These are phyloP conservation scores for Rostratula benghalensis DNA, from an alignment of 2,113 vertebrate species.

Conservation along the genomic window DNA sequence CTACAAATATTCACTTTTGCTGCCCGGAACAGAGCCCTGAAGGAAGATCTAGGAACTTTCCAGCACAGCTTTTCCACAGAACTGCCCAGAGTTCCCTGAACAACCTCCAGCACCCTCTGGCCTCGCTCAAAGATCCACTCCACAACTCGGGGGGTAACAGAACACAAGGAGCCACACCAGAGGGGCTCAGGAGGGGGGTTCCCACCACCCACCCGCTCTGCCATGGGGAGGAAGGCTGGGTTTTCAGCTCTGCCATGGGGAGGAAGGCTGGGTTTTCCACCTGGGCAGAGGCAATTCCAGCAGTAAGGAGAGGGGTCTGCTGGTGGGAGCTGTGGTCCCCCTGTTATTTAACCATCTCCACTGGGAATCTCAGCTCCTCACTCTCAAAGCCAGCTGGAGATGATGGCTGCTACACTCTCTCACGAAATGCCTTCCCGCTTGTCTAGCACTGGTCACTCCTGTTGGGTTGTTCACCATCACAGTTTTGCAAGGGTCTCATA, in stretches of 20 bases:
- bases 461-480: slow-evolving; percentile 3
- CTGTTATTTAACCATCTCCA: slow-evolving; percentile 1
- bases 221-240: neutral
- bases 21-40: neutral
- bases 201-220: neutral
- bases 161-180: neutral
- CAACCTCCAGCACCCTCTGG: neutral
- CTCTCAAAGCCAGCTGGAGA: neutral
- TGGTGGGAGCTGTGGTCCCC: neutral
- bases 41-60: neutral
- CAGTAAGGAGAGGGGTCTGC: neutral
- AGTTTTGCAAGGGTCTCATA: neutral
- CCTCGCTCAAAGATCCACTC: neutral
- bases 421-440: slow-evolving; percentile 43
- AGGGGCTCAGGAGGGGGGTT: neutral
- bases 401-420: neutral
- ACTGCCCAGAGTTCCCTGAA: neutral
- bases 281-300: neutral
- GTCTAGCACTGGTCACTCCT: slow-evolving; percentile 6
- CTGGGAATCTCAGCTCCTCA: slow-evolving; percentile 3
- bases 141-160: neutral
- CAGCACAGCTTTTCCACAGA: neutral
- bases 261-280: neutral
- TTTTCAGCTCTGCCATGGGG: neutral
- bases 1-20: too few relatives aligned